Percentiles rank a stretch among this genome's conserved stretches.
These are phyloP conservation scores for Danio jaintianensis DNA, from an alignment of 2,797 vertebrate genomes.

Conservation along the genomic window DNA sequence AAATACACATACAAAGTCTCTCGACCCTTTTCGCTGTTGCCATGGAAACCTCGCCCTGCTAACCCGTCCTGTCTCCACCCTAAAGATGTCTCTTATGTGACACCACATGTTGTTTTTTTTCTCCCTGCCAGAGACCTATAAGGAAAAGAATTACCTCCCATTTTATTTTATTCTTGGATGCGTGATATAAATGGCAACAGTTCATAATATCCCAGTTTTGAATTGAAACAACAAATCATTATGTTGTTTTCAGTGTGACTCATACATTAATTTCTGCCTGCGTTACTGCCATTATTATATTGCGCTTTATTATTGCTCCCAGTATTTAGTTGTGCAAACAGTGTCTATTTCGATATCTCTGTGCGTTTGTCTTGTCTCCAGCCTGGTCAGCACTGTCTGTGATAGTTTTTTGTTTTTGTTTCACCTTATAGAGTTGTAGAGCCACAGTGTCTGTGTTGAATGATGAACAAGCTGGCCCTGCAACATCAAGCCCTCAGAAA, in stretches of 20 bases:
- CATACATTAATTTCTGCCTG: conserved; percentile 1
- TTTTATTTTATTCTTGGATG: background rate
- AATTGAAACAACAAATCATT: conserved; percentile 31
- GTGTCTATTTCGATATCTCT: background rate
- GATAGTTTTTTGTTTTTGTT: conserved; percentile 9
- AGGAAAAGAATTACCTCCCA: background rate
- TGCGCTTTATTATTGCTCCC: background rate
- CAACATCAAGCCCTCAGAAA: too few relatives aligned
- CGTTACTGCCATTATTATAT: background rate
- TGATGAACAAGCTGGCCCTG: too few relatives aligned
- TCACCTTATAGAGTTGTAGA: background rate
- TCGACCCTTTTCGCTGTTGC: conserved; percentile 52
- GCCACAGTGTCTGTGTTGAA: background rate
- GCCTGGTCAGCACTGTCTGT: background rate
- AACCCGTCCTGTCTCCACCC: conserved; percentile 50
- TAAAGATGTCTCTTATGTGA: conserved; percentile 48
- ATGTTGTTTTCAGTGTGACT: conserved; percentile 13
- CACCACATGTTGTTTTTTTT: conserved; percentile 11
- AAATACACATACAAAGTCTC: background rate
- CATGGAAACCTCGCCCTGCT: conserved; percentile 60
- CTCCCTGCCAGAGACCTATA: background rate
- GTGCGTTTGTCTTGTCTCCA: background rate
- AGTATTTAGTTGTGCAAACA: background rate
- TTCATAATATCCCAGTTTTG: background rate
- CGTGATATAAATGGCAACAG: background rate